Conservation (phyloP, 64 coral and sea anemone species). For the Actinia equina region DNA sequence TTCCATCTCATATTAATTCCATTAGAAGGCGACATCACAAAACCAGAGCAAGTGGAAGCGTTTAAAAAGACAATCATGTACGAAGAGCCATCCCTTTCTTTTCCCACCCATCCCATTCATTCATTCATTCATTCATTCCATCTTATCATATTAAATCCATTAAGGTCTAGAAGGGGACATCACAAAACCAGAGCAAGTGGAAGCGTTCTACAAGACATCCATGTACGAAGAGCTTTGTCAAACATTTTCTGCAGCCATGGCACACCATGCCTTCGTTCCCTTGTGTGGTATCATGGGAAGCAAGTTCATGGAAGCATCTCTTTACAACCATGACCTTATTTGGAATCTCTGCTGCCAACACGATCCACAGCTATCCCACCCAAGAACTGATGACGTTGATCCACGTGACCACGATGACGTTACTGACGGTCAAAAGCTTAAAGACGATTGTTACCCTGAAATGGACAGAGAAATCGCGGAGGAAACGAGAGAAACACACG, state of each 20-base stretch:
- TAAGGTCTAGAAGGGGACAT: background rate
- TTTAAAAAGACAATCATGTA: slow-evolving; percentile 60
- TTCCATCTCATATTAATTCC: background rate
- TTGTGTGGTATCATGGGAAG: slow-evolving; percentile 89
- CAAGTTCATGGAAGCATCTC: slow-evolving; percentile 69
- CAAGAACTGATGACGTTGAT: slow-evolving; percentile 28
- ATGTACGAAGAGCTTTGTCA: slow-evolving; percentile 74
- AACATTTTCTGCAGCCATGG: slow-evolving; percentile 84
- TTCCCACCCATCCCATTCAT: background rate
- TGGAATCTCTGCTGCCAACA: slow-evolving; percentile 89
- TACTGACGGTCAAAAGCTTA: background rate
- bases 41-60: slow-evolving; percentile 38
- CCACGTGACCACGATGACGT: background rate
- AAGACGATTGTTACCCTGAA: slow-evolving; percentile 5
- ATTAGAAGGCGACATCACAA: background rate
- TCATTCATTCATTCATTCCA: background rate
- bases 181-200: slow-evolving; percentile 28
- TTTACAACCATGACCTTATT: slow-evolving; percentile 88
- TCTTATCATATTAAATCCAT: background rate
- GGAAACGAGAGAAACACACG: background rate
- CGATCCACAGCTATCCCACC: slow-evolving; percentile 67
- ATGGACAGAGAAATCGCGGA: background rate
- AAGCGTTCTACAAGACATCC: slow-evolving; percentile 57
- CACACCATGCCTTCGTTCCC: slow-evolving; percentile 78
- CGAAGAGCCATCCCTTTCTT: slow-evolving; percentile 35